phyloP scores from a whole-genome alignment of 2,888 invertebrate genomes.

The Coelinius sp. region DNA sequence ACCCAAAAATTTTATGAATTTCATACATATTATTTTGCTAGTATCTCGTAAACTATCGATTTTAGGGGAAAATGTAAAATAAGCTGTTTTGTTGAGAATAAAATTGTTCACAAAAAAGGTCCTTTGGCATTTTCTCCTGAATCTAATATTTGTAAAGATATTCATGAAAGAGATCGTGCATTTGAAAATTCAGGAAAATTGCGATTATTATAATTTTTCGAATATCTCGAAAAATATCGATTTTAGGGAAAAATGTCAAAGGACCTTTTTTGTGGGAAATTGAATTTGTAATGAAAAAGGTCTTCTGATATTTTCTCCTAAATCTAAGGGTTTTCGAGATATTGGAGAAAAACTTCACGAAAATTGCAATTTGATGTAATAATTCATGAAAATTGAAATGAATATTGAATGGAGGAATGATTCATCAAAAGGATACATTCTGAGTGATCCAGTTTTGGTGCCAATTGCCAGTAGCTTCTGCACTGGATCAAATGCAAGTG shows the following conservation, averaged over 20 bases:
- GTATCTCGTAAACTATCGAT: neutral
- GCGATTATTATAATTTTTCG: neutral
- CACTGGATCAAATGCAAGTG: conserved; percentile 97
- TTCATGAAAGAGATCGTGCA: neutral
- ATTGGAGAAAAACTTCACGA: neutral
- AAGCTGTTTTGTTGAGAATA: neutral
- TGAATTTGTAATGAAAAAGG: too few relatives aligned
- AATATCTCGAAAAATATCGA: too few relatives aligned
- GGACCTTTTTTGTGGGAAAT: too few relatives aligned
- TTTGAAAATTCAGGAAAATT: conserved; percentile 38
- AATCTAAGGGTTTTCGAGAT: too few relatives aligned
- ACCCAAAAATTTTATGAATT: neutral
- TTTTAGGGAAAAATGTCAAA: too few relatives aligned
- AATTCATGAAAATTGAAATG: conserved; percentile 39
- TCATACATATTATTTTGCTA: neutral
- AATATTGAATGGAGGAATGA: neutral
- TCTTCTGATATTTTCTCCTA: too few relatives aligned
- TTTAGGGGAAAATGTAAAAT: neutral
- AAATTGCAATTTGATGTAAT: neutral
- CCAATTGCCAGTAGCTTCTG: conserved; percentile 97
- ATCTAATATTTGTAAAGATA: neutral
- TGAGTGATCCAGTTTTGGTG: conserved; percentile 92
- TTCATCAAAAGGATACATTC: conserved; percentile 89
- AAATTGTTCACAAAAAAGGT: neutral
- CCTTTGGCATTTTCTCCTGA: neutral